Percentiles rank a stretch among this genome's conserved stretches.
These are phyloP conservation scores for Crypturellus undulatus DNA, from an alignment of 2,113 vertebrate genomes.

Conservation along the genomic window DNA sequence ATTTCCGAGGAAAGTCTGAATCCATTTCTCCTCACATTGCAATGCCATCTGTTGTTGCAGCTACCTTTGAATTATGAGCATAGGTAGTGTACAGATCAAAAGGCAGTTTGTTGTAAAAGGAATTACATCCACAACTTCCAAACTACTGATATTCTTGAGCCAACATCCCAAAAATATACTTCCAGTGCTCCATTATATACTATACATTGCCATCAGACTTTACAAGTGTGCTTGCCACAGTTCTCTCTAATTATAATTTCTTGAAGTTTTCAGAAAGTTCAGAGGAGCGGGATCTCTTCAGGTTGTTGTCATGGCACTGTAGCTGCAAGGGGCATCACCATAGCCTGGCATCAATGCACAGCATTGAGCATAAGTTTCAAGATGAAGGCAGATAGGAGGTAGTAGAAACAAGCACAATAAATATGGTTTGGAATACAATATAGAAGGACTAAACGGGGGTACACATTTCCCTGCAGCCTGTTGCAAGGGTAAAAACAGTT, in stretches of 20 bases:
- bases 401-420: neutral
- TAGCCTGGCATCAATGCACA: fast-evolving
- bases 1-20: neutral
- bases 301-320: neutral
- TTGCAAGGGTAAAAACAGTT: neutral
- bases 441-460: neutral
- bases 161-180: neutral
- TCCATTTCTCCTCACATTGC: neutral
- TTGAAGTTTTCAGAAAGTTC: neutral
- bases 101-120: neutral
- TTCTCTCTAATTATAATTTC: neutral
- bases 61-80: neutral
- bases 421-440: neutral
- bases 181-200: neutral
- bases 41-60: neutral
- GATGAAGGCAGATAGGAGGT: neutral
- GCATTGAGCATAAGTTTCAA: neutral
- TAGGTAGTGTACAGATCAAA: neutral
- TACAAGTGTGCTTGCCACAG: fast-evolving
- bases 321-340: neutral
- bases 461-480: neutral
- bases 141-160: neutral
- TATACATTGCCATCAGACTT: neutral
- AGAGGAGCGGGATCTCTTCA: neutral
- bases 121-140: neutral